Base-by-base conservation (phyloP, 2,797 vertebrate species). In the Chelidonichthys spinosus region DNA sequence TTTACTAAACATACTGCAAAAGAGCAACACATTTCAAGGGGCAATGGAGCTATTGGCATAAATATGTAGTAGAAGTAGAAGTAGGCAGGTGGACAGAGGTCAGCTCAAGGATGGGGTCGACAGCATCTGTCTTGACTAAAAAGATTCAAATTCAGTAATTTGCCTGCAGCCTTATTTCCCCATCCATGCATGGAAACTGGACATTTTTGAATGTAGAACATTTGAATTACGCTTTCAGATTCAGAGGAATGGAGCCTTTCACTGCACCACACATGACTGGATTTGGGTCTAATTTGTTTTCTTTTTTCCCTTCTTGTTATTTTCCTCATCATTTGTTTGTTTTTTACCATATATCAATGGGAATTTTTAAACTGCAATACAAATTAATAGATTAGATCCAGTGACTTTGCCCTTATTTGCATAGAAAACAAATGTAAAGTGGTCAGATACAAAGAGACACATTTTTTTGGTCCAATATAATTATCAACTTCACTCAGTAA, bases 111-210 rank as follows among this genome's bases (percentile, higher is more conserved):
- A 54, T 5, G 3, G 7, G 33, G 7, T 25, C 32, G 69, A 35
- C 7, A 44, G 13, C n/a, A 65, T 55, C 2, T 55, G 2, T 61
- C 10, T 13, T 49, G 13, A 65, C 63, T 49, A 5, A 44, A 8
- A 13, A 18, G 13, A 84, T 86, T 81, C 44, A 89, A 82, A 87
- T 82, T 13, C 4, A 25, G 32, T 69, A 7, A 83, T 88, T 89
- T 88, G 47, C 75, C 55, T 86, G 52, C 37, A 25, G 53, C 49
- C 62, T 83, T 17, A 85, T 76, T 84, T 87, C 4, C 37, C 40
- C 15, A 36, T 49, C 11, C 10, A 40, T 73, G 54, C 72, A 35
- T 56, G 43, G 52, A 69, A 17, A 61, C 55, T 74, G 43, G 61
- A 60, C 65, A 47, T 11, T 69, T 86, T 81, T 86, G 54, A 87